These are phyloP conservation scores for Tetrapedia diversipes DNA, from an alignment of 2,888 invertebrate genomes.

Conservation along the genomic window DNA sequence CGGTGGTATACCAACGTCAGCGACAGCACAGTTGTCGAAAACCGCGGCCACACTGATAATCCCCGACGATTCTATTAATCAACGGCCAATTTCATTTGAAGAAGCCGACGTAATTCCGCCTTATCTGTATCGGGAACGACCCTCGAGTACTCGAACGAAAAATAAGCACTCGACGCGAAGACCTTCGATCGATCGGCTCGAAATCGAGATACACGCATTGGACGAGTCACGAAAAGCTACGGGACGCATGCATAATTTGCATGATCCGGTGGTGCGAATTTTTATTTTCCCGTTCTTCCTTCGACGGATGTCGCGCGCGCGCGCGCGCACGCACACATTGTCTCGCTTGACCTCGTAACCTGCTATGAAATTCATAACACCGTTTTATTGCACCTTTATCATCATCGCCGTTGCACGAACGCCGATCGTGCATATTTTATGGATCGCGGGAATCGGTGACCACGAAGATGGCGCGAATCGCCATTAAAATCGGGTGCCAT, in stretches of 20 bases:
- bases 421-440: slow-evolving; percentile 54
- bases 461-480: slow-evolving; percentile 17
- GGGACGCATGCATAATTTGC: no score
- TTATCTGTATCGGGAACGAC: slow-evolving; percentile 43
- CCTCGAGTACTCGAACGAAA: slow-evolving; percentile 9
- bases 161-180: slow-evolving; percentile 8
- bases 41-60: slow-evolving; percentile 19
- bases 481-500: slow-evolving; percentile 35
- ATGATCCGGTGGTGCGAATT: no score
- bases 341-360: slow-evolving; percentile 54
- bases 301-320: no score
- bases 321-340: no score
- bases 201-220: neutral
- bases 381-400: slow-evolving; percentile 50
- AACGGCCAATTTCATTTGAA: slow-evolving; percentile 2
- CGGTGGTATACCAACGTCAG: no score
- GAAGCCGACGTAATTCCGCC: neutral
- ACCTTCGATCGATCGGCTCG: neutral
- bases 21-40: neutral
- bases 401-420: slow-evolving; percentile 10
- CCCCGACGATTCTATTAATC: slow-evolving; percentile 25
- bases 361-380: slow-evolving; percentile 54
- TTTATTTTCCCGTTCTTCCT: no score
- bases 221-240: no score
- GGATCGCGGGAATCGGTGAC: slow-evolving; percentile 17